phyloP scores from a whole-genome alignment of 2,113 vertebrate species.

The Egretta garzetta region DNA sequence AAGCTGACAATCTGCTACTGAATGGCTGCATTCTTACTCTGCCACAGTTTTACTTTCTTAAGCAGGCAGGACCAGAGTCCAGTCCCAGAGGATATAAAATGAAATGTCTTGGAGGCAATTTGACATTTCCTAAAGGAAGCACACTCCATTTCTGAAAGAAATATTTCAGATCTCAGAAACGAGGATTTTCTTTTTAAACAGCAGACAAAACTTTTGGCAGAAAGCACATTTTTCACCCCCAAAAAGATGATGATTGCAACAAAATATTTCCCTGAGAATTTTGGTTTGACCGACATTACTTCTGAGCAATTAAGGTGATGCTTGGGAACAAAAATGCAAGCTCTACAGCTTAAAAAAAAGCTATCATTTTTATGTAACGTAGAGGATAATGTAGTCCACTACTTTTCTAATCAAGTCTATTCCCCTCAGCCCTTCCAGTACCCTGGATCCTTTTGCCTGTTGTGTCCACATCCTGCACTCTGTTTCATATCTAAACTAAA shows the following conservation, averaged over 20 bases:
- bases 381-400: neutral
- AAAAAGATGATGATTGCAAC: accelerated
- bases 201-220: neutral
- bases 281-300: neutral
- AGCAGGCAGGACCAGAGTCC: neutral
- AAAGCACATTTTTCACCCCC: neutral
- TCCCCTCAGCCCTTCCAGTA: neutral
- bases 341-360: neutral
- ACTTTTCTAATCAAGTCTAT: neutral
- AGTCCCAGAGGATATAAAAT: neutral
- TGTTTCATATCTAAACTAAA: conserved; percentile 24
- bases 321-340: neutral
- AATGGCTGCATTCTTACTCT: neutral
- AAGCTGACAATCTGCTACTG: neutral
- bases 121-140: neutral
- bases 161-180: neutral
- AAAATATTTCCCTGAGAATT: neutral
- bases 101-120: neutral
- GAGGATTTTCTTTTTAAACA: neutral
- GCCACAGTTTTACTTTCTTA: neutral
- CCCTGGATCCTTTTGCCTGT: neutral
- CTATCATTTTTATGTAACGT: neutral
- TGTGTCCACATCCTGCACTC: neutral
- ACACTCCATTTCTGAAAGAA: neutral
- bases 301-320: neutral